Conservation (phyloP, 2,113 vertebrate species). For the Lamprologus sp. region DNA sequence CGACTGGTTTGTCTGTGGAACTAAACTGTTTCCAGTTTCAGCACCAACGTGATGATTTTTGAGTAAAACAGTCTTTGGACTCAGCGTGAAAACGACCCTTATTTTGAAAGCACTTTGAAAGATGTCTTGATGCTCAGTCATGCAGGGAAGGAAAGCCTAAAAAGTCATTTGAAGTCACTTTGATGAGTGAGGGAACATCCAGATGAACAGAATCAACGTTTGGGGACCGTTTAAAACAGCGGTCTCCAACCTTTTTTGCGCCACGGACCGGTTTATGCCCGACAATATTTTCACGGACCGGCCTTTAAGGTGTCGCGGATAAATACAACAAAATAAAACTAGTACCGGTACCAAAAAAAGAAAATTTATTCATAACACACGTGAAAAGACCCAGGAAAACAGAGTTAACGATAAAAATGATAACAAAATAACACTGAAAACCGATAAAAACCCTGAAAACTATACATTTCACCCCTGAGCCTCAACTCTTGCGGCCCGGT, state of each 20-base stretch:
- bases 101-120: background rate
- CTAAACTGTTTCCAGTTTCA: background rate
- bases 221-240: accelerated
- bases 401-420: no score
- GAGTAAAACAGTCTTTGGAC: background rate
- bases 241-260: accelerated
- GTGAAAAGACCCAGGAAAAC: no score
- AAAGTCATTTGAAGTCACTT: background rate
- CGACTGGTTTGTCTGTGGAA: background rate
- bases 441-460: no score
- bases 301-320: no score
- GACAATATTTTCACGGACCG: accelerated
- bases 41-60: background rate
- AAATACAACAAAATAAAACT: no score
- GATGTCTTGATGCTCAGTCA: background rate
- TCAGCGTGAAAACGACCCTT: accelerated
- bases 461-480: no score
- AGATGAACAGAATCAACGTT: background rate
- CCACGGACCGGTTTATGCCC: no score
- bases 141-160: background rate
- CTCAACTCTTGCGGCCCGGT: no score
- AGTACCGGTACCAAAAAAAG: accelerated
- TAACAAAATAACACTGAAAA: no score
- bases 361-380: no score
- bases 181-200: background rate